Evolutionary conservation across 2,797 vertebrate species (phyloP), one percentile per base, ranked within the genome.

Genomic region (Ciconia nigra): DNA sequence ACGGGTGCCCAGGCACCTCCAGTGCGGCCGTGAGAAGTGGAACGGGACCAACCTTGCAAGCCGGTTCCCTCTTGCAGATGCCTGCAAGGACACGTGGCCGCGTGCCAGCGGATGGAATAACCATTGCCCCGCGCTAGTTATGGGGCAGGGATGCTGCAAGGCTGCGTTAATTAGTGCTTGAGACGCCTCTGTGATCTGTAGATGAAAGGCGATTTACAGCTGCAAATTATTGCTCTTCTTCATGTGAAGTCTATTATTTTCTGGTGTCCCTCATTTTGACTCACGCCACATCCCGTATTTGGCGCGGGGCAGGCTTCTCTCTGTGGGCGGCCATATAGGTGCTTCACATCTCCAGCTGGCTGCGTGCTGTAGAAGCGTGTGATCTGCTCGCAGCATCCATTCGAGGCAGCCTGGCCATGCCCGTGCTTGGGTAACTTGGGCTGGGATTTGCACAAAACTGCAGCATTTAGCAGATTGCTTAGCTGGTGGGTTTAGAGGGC

Each of bases 191-290:
- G 62, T 95, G 93, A 95, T 96, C 95, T 93, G 52, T 21, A 96
- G 94, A 97, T 96, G 95, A 96, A 97, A 97, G 93, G 83, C 83
- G 83, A 46, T 93, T 93, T 94, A 91, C 74, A 84, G 83, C 86
- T 83, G 92, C 86, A 92, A 96, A 96, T 96, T 90, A 96, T 20
- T 90, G 90, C 84, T 89, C 81, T 93, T 62, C 90, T 83, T 70
- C 90, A 66, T 76, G 77, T 52, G 61, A 91, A 93, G 83, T 73
- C 95, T 95, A 82, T 95, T 94, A 94, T 96, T 96, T 96, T 61
- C 91, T 73, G 66, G 47, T 95, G 88, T 89, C 88, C 94, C 74
- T 92, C 52, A 6, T 59, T 92, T 94, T 97, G 90, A 95, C 86
- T 96, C 90, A 87, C 1, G 8, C 59, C 62, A 65, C 9, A 3